A percentile compares a stretch with the other conserved stretches of the same genome.
Conservation (phyloP, 2,797 vertebrate genomes). For the Tapera naevia region DNA sequence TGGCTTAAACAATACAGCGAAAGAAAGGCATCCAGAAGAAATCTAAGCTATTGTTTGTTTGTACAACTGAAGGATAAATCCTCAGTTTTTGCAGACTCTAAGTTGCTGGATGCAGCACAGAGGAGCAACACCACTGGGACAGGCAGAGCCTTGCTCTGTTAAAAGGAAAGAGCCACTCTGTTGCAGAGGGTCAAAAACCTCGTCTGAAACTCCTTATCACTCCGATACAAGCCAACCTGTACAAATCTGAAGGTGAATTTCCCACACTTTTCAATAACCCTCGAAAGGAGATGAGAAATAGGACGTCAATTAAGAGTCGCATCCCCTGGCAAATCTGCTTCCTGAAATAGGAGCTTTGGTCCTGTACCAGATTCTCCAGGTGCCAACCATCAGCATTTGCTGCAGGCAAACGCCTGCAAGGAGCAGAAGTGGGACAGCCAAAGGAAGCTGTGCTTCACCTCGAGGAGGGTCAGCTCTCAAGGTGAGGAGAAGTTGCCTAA, state of each 20-base stretch:
- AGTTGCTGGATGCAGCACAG: not conserved
- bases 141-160: not conserved
- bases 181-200: not conserved
- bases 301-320: not conserved
- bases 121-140: not conserved
- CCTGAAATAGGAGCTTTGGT: not conserved
- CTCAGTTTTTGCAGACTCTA: not conserved
- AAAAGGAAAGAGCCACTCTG: not conserved
- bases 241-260: not conserved
- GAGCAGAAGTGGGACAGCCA: not conserved
- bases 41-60: not conserved
- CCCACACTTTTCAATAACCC: not conserved
- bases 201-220: not conserved
- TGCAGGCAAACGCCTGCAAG: not conserved
- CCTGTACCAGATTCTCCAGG: not conserved
- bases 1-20: not conserved
- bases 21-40: not conserved
- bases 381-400: not conserved
- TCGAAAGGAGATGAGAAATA: not conserved
- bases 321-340: not conserved
- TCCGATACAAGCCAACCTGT: not conserved
- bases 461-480: not conserved
- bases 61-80: not conserved
- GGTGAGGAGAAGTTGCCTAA: not conserved
- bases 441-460: not conserved